These are phyloP conservation scores for Parotocinclus haroldoi DNA, from an alignment of 2,797 vertebrate genomes.

Conservation along the genomic window DNA sequence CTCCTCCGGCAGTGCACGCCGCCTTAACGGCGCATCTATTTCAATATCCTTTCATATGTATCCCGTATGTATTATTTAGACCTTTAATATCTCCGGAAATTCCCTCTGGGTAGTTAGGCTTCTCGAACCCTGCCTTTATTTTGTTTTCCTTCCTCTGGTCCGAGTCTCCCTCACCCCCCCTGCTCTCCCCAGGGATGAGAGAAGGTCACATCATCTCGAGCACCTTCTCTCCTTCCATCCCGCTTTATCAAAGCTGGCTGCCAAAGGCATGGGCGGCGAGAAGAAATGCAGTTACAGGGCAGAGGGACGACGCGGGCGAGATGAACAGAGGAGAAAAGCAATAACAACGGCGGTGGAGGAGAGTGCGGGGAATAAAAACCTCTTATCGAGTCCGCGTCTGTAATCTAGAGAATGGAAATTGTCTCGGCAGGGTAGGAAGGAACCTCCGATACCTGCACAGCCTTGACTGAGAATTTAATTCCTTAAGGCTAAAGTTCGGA, in stretches of 20 bases:
- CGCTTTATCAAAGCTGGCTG: slow-evolving; percentile 37
- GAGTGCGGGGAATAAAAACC: slow-evolving; percentile 11
- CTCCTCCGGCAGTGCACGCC: slow-evolving; percentile 48
- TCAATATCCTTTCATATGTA: slow-evolving; percentile 59
- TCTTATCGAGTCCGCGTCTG: slow-evolving; percentile 9
- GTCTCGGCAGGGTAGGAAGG: not conserved
- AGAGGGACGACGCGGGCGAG: slow-evolving; percentile 21
- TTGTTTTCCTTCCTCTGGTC: slow-evolving; percentile 31
- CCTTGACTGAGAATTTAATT: slow-evolving; percentile 19
- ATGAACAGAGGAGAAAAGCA: slow-evolving; percentile 29
- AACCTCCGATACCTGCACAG: slow-evolving; percentile 1
- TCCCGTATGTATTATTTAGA: slow-evolving; percentile 58
- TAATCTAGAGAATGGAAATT: slow-evolving; percentile 1
- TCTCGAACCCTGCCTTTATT: slow-evolving; percentile 43
- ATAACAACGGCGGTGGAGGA: slow-evolving; percentile 12
- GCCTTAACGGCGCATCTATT: slow-evolving; percentile 58
- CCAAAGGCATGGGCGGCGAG: slow-evolving; percentile 4
- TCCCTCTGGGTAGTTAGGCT: slow-evolving; percentile 48
- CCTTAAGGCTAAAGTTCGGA: slow-evolving; percentile 16
- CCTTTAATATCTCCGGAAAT: slow-evolving; percentile 53
- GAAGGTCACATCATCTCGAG: slow-evolving; percentile 23
- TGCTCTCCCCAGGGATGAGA: slow-evolving; percentile 27
- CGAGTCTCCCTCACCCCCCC: slow-evolving; percentile 26
- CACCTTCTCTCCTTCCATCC: slow-evolving; percentile 17
- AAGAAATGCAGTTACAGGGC: slow-evolving; percentile 23